These are phyloP conservation scores for Drosophila novamexicana DNA, from an alignment of 1,140 invertebrate species.

Conservation along the genomic window DNA sequence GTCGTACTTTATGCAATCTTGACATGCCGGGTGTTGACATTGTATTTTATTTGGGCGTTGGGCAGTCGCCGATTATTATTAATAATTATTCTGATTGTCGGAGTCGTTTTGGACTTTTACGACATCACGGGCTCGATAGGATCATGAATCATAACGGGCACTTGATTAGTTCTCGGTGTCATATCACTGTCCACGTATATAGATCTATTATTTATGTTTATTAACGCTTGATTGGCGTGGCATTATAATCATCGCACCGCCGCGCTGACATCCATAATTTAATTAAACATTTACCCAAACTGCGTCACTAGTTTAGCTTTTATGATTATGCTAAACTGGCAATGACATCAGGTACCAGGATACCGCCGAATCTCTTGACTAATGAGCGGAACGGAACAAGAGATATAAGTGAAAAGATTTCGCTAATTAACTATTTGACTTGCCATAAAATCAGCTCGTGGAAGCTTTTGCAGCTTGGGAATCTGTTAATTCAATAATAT, in stretches of 20 bases:
- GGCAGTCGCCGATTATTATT: conserved; percentile 2
- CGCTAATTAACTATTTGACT: not conserved
- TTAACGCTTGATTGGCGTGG: conserved; percentile 10
- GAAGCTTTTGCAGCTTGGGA: no score
- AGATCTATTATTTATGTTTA: conserved; percentile 20
- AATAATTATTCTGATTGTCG: conserved; percentile 21
- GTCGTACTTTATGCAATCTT: conserved; percentile 32
- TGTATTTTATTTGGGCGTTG: conserved; percentile 12
- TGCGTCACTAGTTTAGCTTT: conserved; percentile 28
- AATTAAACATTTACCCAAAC: conserved; percentile 15
- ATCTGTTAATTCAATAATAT: no score
- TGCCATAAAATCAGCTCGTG: not conserved
- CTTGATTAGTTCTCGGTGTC: conserved; percentile 41
- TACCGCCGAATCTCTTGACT: not conserved
- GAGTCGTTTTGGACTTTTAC: conserved; percentile 27
- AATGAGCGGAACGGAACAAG: not conserved
- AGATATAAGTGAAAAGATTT: not conserved
- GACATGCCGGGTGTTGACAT: conserved; percentile 13
- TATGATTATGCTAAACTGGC: conserved; percentile 37
- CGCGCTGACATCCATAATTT: conserved; percentile 10
- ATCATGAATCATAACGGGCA: conserved; percentile 35
- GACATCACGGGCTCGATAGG: conserved; percentile 28
- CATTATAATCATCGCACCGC: conserved; percentile 18
- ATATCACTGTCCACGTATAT: conserved; percentile 33
- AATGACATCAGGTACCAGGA: conserved; percentile 3